Evolutionary conservation across 1,140 invertebrate species (phyloP).

Genomic region (Pogonognathellus flavescens): DNA sequence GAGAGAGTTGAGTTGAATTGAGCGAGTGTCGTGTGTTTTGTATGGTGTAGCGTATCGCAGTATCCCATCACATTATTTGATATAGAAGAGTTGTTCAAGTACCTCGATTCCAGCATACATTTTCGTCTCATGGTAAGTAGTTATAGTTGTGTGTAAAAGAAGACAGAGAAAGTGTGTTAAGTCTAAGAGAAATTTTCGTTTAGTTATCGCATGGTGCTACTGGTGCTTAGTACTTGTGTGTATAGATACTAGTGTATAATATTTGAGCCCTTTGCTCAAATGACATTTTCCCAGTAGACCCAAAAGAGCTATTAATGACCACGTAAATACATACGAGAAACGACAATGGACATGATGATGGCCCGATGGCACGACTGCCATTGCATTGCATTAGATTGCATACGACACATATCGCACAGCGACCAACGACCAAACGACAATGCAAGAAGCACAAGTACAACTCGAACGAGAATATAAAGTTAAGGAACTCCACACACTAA

Average conservation of each 20-base stretch:
- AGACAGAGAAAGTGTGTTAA: neutral
- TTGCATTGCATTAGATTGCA: conserved; percentile 39
- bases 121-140: neutral
- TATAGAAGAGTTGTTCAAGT: neutral
- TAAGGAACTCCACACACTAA: conserved; percentile 21
- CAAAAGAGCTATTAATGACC: conserved; percentile 55
- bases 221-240: neutral
- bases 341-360: conserved; percentile 50
- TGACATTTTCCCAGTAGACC: conserved; percentile 51
- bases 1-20: neutral
- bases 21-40: neutral
- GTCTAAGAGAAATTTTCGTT: neutral
- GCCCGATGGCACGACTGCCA: conserved; percentile 40
- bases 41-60: neutral
- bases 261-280: conserved; percentile 22
- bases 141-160: neutral
- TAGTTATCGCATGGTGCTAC: neutral
- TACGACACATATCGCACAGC: neutral
- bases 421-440: conserved; percentile 6
- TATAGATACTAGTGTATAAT: neutral
- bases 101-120: neutral
- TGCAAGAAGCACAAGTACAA: conserved; percentile 41
- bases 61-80: neutral
- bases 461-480: conserved; percentile 43
- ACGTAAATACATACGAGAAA: conserved; percentile 52